Evolutionary conservation across 1,140 invertebrate genomes (phyloP).

Genomic region (Battus philenor): DNA sequence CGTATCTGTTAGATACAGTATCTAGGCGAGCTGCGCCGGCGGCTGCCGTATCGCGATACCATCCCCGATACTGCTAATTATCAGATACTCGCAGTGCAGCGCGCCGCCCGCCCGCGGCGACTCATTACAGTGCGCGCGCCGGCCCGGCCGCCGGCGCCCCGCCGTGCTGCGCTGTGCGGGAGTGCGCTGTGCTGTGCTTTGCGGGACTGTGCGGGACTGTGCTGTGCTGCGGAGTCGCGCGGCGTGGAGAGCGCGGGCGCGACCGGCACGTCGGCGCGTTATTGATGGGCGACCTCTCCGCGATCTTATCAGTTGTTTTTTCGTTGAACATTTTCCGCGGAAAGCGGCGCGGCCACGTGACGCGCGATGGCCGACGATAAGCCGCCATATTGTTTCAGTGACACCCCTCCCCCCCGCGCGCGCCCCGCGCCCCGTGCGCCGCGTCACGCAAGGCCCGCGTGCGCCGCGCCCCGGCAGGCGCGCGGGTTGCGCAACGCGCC

Average conservation of each 20-base stretch:
- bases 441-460: slow-evolving; percentile 20
- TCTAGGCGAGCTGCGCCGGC: slow-evolving; percentile 32
- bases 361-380: slow-evolving; percentile 44
- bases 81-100: slow-evolving; percentile 69
- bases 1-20: slow-evolving; percentile 63
- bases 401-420: slow-evolving; percentile 20
- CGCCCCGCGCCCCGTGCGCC: slow-evolving; percentile 16
- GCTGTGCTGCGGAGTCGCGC: slow-evolving; percentile 42
- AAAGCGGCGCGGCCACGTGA: slow-evolving; percentile 47
- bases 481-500: too few species aligned
- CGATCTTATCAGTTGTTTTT: slow-evolving; percentile 71
- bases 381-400: slow-evolving; percentile 66
- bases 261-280: slow-evolving; percentile 56
- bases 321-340: slow-evolving; percentile 63
- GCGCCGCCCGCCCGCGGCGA: too few species aligned
- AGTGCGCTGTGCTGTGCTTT: slow-evolving; percentile 2
- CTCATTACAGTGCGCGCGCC: slow-evolving; percentile 9
- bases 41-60: slow-evolving; percentile 55
- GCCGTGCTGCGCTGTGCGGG: slow-evolving; percentile 5
- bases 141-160: slow-evolving; percentile 1
- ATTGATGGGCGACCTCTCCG: slow-evolving; percentile 64
- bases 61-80: slow-evolving; percentile 66
- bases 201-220: slow-evolving; percentile 7
- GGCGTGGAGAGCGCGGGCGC: too few species aligned
- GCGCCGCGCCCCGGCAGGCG: neutral